Percentiles rank a stretch among this genome's conserved stretches.
phyloP scores from a whole-genome alignment of 30 jellyfish, hydroid and myxozoan species.

The Chironex yamaguchii region DNA sequence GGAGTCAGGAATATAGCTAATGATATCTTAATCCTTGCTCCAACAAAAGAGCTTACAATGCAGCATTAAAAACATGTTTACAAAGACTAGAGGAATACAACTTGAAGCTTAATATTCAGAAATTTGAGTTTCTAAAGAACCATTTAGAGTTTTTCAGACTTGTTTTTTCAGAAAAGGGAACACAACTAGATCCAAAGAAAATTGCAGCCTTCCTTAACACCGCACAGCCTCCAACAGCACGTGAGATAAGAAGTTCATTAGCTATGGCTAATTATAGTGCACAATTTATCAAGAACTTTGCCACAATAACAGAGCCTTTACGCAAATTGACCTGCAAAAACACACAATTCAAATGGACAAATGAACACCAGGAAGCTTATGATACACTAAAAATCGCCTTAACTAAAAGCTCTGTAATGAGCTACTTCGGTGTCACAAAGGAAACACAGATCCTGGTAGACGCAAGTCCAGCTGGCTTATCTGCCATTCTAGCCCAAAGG shows the following conservation, averaged over 20 bases:
- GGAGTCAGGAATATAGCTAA: conserved; percentile 24
- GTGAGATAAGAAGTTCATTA: background rate
- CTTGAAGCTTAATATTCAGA: conserved; percentile 20
- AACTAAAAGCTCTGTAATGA: background rate
- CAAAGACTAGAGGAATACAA: conserved; percentile 26
- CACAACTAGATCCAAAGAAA: conserved; percentile 36
- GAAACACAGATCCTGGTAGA: conserved; percentile 28
- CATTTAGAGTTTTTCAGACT: conserved; percentile 22
- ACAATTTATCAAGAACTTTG: conserved; percentile 50
- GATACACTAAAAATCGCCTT: conserved; percentile 15
- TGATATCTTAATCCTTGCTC: conserved; percentile 26
- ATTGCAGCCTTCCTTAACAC: conserved; percentile 13
- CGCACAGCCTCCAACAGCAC: conserved; percentile 7
- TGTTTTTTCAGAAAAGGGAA: conserved; percentile 20
- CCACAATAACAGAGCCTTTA: conserved; percentile 42
- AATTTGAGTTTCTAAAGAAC: conserved; percentile 30
- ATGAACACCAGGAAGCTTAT: conserved; percentile 32
- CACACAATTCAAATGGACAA: conserved; percentile 11
- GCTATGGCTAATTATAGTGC: conserved; percentile 38
- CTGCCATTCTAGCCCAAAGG: conserved; percentile 60
- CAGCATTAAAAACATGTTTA: conserved; percentile 31
- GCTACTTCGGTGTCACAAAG: conserved; percentile 24
- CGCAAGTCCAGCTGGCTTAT: conserved; percentile 21
- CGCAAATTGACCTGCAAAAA: conserved; percentile 23
- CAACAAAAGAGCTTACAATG: background rate